phyloP scores from a whole-genome alignment of 2,888 invertebrate genomes.

The Serripes groenlandicus region DNA sequence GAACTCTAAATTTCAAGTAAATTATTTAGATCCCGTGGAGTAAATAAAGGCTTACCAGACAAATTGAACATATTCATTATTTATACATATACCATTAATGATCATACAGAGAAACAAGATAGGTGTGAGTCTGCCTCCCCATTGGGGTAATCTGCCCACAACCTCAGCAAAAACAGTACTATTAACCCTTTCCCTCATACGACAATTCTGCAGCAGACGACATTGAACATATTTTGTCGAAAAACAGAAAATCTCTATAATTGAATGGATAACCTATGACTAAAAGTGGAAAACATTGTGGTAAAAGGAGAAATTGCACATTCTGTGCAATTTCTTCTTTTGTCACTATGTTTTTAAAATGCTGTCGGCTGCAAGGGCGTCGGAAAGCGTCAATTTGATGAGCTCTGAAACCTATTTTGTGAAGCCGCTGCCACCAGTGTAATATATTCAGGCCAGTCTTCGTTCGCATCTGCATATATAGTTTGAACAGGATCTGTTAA shows the following conservation, averaged over 20 bases:
- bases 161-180: no score
- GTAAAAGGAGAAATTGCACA: background rate
- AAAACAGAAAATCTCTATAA: no score
- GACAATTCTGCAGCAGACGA: no score
- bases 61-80: slow-evolving; percentile 24
- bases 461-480: no score
- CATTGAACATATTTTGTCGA: no score
- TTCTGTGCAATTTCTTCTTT: background rate
- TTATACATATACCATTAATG: slow-evolving; percentile 18
- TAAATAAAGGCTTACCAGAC: slow-evolving; percentile 6
- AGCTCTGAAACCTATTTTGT: no score
- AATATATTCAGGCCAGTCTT: no score
- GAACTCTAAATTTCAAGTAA: no score
- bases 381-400: background rate
- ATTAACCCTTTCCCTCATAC: no score
- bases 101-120: slow-evolving; percentile 16
- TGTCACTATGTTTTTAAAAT: background rate
- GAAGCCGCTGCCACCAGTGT: no score
- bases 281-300: background rate
- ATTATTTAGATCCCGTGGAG: no score
- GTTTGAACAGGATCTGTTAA: no score
- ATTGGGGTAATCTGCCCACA: slow-evolving; percentile 4
- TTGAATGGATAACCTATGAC: background rate
- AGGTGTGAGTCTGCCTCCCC: slow-evolving; percentile 7
- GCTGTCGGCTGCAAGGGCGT: background rate